A percentile compares a stretch with the other conserved stretches of the same genome.
phyloP scores from a whole-genome alignment of 2,888 invertebrate genomes.

The Zygogramma bicolorata region DNA sequence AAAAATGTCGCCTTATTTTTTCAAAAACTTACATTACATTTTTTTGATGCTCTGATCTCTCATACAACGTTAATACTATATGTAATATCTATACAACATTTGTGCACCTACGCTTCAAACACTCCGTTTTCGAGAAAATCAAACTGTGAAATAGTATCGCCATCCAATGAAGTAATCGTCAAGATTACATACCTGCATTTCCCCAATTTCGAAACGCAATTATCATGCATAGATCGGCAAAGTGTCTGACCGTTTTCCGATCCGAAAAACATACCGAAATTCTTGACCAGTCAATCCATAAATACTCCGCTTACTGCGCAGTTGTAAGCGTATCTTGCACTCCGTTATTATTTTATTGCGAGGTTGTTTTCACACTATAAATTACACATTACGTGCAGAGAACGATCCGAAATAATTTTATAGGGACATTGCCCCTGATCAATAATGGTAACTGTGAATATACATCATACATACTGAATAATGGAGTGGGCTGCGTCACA shows the following conservation, averaged over 20 bases:
- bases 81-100: no score
- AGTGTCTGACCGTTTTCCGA: neutral
- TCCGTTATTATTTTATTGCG: neutral
- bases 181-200: no score
- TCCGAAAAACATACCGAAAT: neutral
- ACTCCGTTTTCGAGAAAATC: no score
- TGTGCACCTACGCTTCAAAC: no score
- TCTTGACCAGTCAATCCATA: neutral
- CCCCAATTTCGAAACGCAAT: no score
- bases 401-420: slow-evolving; percentile 1
- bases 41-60: no score
- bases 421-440: slow-evolving; percentile 1
- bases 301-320: neutral
- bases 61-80: no score
- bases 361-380: neutral
- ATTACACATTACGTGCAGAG: neutral
- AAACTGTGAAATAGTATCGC: no score
- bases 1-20: no score
- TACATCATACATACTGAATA: neutral
- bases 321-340: neutral
- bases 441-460: slow-evolving; percentile 1
- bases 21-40: no score
- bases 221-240: no score
- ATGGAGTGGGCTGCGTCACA: neutral
- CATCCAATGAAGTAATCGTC: no score